Conservation (phyloP, 2,888 invertebrate species). For the Holacanthella duospinosa region DNA sequence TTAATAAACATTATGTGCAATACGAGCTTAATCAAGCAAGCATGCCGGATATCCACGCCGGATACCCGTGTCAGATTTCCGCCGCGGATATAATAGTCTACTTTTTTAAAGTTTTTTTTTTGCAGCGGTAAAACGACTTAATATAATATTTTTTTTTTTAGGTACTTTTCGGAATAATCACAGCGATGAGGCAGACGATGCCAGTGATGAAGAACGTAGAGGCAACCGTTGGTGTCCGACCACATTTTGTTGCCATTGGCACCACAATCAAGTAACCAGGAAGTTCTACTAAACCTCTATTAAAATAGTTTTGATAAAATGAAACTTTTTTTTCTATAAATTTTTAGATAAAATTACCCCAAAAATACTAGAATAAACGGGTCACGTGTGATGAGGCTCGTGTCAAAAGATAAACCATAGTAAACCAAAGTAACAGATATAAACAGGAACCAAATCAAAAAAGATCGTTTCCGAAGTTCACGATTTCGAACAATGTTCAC, state of each 20-base stretch:
- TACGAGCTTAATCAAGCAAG: too few relatives aligned
- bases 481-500: constrained; percentile 25
- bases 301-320: too few relatives aligned
- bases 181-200: neutral
- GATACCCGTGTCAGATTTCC: too few relatives aligned
- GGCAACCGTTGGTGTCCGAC: constrained; percentile 9
- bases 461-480: constrained; percentile 28
- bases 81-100: too few relatives aligned
- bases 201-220: constrained; percentile 4
- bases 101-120: too few relatives aligned
- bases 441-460: constrained; percentile 35
- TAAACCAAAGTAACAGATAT: constrained; percentile 29
- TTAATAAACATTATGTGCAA: too few relatives aligned
- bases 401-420: constrained; percentile 34
- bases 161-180: too few relatives aligned
- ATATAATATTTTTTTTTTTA: too few relatives aligned
- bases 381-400: constrained; percentile 28
- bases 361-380: constrained; percentile 34
- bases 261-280: constrained; percentile 15
- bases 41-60: too few relatives aligned
- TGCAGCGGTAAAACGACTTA: too few relatives aligned
- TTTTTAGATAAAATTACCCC: constrained; percentile 18
- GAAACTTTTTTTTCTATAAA: too few relatives aligned
- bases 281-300: constrained; percentile 16
- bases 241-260: constrained; percentile 13